A percentile compares a stretch with the other conserved stretches of the same genome.
Conservation (phyloP, 2,888 invertebrate genomes). For the Phaonia tiefii region DNA sequence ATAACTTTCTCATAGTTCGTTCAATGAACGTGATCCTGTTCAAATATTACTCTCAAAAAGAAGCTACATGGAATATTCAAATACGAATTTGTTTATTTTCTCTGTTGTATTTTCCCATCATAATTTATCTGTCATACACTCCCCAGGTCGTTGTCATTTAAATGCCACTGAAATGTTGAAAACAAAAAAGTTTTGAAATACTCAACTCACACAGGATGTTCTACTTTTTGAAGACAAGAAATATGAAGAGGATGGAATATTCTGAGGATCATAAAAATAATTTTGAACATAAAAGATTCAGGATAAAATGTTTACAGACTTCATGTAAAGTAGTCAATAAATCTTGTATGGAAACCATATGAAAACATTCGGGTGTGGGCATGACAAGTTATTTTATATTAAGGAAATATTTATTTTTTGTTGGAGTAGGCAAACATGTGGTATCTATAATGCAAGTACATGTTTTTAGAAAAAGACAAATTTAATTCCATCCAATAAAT, state of each 20-base stretch:
- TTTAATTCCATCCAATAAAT: too few species aligned
- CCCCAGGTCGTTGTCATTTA: conserved; percentile 46
- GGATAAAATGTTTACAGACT: conserved; percentile 2
- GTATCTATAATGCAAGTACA: background rate
- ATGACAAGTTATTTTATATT: conserved; percentile 16
- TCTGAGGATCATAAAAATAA: conserved; percentile 36
- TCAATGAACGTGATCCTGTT: conserved; percentile 43
- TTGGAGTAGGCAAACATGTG: conserved; percentile 20
- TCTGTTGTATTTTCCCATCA: conserved; percentile 61
- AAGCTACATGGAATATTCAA: background rate
- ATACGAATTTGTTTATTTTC: conserved; percentile 53
- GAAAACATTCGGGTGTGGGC: conserved; percentile 23
- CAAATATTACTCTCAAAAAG: conserved; percentile 39
- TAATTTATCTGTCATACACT: conserved; percentile 49
- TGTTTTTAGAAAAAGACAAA: too few species aligned
- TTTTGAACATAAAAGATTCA: too few species aligned
- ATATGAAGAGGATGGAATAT: conserved; percentile 2
- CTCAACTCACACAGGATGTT: conserved; percentile 58
- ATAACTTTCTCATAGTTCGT: background rate
- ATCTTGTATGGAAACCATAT: conserved; percentile 38
- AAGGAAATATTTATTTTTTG: conserved; percentile 16
- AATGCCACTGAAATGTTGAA: conserved; percentile 55
- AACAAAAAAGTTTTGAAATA: background rate
- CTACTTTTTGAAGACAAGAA: conserved; percentile 11
- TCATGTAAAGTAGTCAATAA: conserved; percentile 58